These are phyloP conservation scores for Corapipo altera DNA, from an alignment of 2,113 vertebrate genomes.

Conservation along the genomic window DNA sequence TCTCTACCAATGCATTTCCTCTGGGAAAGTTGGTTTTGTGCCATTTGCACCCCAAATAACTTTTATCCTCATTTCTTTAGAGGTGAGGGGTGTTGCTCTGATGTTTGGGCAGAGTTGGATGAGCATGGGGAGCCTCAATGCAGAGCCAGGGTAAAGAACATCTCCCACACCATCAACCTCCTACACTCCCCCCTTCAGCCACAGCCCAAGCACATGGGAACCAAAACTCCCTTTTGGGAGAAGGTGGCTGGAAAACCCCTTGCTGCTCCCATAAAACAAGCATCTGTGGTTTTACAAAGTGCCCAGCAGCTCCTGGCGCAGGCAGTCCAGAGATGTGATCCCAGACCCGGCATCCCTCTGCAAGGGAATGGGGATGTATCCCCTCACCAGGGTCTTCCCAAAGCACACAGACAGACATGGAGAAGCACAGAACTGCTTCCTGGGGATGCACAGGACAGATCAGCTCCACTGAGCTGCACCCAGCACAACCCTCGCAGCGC, in stretches of 20 bases:
- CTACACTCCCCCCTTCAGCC: not conserved
- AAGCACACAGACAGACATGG: rapidly evolving
- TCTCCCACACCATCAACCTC: rapidly evolving
- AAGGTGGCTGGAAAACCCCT: not conserved
- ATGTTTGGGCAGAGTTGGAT: not conserved
- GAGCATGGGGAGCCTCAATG: not conserved
- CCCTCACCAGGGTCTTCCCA: not conserved
- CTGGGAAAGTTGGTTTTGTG: not conserved
- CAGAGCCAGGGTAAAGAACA: not conserved
- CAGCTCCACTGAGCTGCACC: rapidly evolving
- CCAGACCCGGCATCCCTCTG: not conserved
- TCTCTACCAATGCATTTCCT: not conserved
- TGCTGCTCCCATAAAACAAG: not conserved
- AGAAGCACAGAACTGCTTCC: not conserved
- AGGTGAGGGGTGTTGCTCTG: not conserved
- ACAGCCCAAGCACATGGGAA: not conserved
- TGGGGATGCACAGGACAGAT: rapidly evolving
- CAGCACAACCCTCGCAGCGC: rapidly evolving
- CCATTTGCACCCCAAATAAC: not conserved
- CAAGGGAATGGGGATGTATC: no score
- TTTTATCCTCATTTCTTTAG: not conserved
- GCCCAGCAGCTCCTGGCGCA: not conserved
- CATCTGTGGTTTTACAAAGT: not conserved
- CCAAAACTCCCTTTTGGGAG: not conserved
- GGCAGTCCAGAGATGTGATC: not conserved